These are phyloP conservation scores for Limanda limanda DNA, from an alignment of 2,113 vertebrate species.

Conservation along the genomic window DNA sequence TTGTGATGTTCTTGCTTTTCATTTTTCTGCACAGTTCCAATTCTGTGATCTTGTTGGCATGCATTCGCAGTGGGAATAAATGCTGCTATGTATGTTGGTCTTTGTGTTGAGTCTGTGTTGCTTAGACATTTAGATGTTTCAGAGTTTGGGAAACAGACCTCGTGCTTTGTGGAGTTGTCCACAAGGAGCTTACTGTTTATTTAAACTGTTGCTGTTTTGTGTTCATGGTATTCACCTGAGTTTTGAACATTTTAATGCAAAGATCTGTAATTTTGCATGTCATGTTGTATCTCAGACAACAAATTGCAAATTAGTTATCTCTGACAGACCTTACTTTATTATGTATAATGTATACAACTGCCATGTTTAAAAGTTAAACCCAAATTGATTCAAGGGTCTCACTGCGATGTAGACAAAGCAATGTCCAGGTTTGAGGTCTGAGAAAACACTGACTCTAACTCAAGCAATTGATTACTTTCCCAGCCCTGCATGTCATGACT, in stretches of 20 bases:
- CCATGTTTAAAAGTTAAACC: too few relatives aligned
- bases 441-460: background rate
- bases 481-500: background rate
- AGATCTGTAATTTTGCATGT: background rate
- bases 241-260: background rate
- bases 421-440: background rate
- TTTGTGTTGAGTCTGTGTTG: background rate
- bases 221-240: background rate
- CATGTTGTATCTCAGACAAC: background rate
- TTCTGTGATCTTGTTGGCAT: background rate
- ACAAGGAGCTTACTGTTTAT: background rate
- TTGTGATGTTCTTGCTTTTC: conserved; percentile 2
- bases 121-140: background rate
- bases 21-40: background rate
- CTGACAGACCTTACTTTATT: background rate
- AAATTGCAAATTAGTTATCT: background rate
- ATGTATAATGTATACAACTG: background rate
- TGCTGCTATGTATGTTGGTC: background rate
- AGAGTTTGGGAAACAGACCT: too few relatives aligned
- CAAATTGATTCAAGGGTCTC: background rate
- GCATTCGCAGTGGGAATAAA: background rate
- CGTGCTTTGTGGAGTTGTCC: background rate
- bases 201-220: background rate
- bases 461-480: background rate
- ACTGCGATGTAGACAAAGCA: too few relatives aligned